These are phyloP conservation scores for Lucilia cuprina DNA, from an alignment of 1,140 invertebrate species.

Conservation along the genomic window DNA sequence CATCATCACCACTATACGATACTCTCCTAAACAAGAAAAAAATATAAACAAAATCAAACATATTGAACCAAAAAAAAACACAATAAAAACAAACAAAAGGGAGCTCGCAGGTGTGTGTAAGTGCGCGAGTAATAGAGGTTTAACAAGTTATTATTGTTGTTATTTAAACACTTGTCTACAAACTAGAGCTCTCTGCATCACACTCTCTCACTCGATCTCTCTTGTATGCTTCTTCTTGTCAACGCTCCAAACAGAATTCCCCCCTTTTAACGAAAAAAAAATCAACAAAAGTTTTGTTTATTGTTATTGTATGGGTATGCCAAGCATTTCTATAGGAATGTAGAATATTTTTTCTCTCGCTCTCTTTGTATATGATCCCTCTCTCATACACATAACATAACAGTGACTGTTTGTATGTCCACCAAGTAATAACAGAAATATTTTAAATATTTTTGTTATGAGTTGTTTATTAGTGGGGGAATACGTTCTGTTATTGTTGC, in stretches of 20 bases:
- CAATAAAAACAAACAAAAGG: not conserved
- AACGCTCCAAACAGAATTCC: not conserved
- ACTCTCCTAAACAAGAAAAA: not conserved
- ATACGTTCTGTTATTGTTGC: conserved; percentile 9
- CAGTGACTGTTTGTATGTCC: not conserved
- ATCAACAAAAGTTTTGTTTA: not conserved
- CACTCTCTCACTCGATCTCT: not conserved
- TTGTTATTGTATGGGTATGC: conserved; percentile 32
- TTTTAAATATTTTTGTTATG: conserved; percentile 41
- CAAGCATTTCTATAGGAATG: conserved; percentile 35
- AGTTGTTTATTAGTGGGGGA: conserved; percentile 37
- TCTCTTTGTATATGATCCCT: not conserved
- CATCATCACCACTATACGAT: not conserved
- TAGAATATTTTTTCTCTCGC: conserved; percentile 29
- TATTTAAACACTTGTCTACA: not conserved
- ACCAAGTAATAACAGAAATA: conserved; percentile 33
- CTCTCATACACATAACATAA: not conserved
- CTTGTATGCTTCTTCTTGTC: not conserved
- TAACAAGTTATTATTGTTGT: conserved; percentile 20
- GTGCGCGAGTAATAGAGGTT: not conserved
- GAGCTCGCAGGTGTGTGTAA: conserved; percentile 18
- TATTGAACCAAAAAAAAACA: no score
- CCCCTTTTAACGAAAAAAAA: not conserved
- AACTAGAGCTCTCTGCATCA: not conserved
- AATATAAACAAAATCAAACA: not conserved